phyloP scores from a whole-genome alignment of 1,140 invertebrate genomes.

The Potamilus streckersoni region DNA sequence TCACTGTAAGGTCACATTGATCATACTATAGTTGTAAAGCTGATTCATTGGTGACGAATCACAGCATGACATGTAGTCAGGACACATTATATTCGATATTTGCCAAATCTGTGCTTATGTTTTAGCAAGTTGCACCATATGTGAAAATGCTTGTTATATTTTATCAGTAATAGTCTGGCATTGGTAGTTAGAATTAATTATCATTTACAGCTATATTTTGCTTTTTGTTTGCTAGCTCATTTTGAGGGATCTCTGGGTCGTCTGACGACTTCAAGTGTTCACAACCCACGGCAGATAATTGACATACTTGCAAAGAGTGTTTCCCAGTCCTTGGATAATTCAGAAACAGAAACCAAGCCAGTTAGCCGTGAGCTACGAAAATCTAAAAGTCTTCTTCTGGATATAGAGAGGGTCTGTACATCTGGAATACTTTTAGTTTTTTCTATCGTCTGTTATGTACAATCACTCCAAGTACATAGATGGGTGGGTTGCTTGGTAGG shows the following conservation, averaged over 20 bases:
- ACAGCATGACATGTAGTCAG: neutral
- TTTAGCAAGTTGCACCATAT: neutral
- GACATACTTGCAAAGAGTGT: constrained; percentile 78
- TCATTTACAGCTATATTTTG: neutral
- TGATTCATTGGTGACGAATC: neutral
- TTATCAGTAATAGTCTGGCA: neutral
- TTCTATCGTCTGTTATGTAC: too few relatives aligned
- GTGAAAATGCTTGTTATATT: neutral
- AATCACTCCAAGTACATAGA: constrained; percentile 13
- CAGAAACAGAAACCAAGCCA: constrained; percentile 57
- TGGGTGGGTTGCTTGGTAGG: neutral
- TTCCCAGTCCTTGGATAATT: constrained; percentile 53
- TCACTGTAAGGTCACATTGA: too few relatives aligned
- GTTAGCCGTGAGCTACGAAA: constrained; percentile 70
- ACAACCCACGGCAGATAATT: constrained; percentile 92
- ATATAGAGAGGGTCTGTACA: constrained; percentile 78
- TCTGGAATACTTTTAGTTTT: too few relatives aligned
- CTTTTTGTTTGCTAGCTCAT: constrained; percentile 75
- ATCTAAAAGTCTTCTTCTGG: constrained; percentile 82
- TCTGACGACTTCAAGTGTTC: constrained; percentile 74
- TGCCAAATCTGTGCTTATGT: neutral
- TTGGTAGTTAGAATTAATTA: neutral
- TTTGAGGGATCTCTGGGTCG: constrained; percentile 94
- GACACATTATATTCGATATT: neutral
- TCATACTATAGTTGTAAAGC: neutral